phyloP scores from a whole-genome alignment of 2,888 invertebrate genomes.

The Lucinisca nassula region DNA sequence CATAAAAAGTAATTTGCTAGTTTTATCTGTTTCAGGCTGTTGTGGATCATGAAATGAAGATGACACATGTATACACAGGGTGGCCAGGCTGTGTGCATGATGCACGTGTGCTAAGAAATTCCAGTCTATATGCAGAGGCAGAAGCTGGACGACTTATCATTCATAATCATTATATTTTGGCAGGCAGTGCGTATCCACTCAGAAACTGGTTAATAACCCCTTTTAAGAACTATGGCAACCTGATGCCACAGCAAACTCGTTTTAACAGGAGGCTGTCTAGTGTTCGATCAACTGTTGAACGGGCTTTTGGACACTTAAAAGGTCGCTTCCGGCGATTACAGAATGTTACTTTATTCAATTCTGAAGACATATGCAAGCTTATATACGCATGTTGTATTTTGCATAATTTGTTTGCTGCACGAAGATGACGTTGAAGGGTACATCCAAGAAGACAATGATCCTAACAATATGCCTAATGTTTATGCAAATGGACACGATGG shows the following conservation, averaged over 20 bases:
- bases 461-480: constrained; percentile 50
- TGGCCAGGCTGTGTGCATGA: constrained; percentile 62
- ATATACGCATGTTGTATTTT: constrained; percentile 38
- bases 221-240: constrained; percentile 30
- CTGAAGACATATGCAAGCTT: constrained; percentile 32
- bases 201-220: constrained; percentile 45
- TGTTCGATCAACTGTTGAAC: constrained; percentile 31
- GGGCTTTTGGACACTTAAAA: constrained; percentile 44
- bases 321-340: constrained; percentile 39
- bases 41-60: constrained; percentile 42
- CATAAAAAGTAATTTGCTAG: constrained; percentile 12
- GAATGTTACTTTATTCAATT: constrained; percentile 20
- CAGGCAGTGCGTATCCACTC: constrained; percentile 48
- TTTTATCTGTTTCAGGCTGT: constrained; percentile 44
- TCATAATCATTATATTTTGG: constrained; percentile 21
- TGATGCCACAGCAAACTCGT: constrained; percentile 18
- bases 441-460: constrained; percentile 32
- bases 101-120: constrained; percentile 57
- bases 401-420: constrained; percentile 32
- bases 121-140: constrained; percentile 1
- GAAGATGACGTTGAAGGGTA: constrained; percentile 35
- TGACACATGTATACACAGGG: constrained; percentile 48
- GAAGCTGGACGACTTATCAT: constrained; percentile 26
- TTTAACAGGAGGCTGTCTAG: constrained; percentile 40
- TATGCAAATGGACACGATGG: constrained; percentile 27